Evolutionary conservation across 2,113 vertebrate genomes (phyloP), one percentile per base, ranked within the genome.

Genomic region (Anguilla rostrata): DNA sequence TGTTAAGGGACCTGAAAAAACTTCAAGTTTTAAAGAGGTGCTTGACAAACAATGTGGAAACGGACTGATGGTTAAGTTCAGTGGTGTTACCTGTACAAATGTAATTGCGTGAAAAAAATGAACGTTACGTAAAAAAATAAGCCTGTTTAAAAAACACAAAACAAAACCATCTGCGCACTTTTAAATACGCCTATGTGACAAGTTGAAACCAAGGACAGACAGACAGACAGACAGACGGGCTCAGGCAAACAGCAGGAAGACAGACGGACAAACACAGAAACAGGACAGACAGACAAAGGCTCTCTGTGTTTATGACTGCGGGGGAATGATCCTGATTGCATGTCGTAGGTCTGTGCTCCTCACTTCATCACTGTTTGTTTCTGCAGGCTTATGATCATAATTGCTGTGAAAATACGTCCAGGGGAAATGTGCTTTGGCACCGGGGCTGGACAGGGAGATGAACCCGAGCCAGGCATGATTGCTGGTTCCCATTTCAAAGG

Each of bases 401-500:
- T 41, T 81, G 85, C 83, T 78, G 83, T 90, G 83, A 90, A 87
- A 87, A 85, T 88, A 88, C 85, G 78, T 85, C 63, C 66, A 83
- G 86, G 88, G 85, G 85, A 83, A 87, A 89, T 89, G 66, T 85
- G 83, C 88, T 87, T 82, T 12, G 83, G 82, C 87, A 85, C 83
- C 71, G 87, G 78, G 86, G 81, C 83, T 82, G 34, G 41, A 84
- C 46, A n/a, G 79, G 79, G 87, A 85, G 56, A 81, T 12, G 53
- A 81, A 56, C 82, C 75, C 75, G 29, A 71, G 60, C 75, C 75
- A 34, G 14, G 46, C 85, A 85, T 88, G 89, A 88, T 87, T 83
- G 66, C 7, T 34, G 88, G 87, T 86, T 88, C 86, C 87, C 78
- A 88, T 88, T 87, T 86, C 89, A 89, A 89, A 88, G 89, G 46